A percentile compares a stretch with the other conserved stretches of the same genome.
phyloP scores from a whole-genome alignment of 2,888 invertebrate genomes.

The Agonum fuliginosum region DNA sequence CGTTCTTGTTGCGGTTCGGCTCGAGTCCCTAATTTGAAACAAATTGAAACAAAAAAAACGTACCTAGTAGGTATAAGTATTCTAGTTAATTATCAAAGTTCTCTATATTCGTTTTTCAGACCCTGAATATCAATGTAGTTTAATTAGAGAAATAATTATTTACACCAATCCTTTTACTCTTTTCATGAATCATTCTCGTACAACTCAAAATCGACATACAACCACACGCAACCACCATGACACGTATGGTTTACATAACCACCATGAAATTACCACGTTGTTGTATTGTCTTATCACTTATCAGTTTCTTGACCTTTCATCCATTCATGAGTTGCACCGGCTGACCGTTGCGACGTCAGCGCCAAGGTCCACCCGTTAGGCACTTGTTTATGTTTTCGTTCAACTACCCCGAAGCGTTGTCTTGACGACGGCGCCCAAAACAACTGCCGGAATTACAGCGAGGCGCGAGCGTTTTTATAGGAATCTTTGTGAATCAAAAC shows the following conservation, averaged over 20 bases:
- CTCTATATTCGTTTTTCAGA: no score
- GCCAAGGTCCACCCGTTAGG: conserved; percentile 4
- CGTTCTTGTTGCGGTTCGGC: no score
- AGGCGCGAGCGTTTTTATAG: no score
- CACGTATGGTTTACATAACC: background rate
- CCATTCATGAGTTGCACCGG: conserved; percentile 36
- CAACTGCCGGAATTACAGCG: conserved; percentile 25
- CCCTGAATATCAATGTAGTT: no score
- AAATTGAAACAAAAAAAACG: no score
- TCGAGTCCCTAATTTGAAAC: no score
- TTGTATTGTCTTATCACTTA: conserved; percentile 40
- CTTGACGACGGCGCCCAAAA: conserved; percentile 44
- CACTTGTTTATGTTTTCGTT: conserved; percentile 53
- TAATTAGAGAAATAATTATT: no score
- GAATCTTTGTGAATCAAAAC: conserved; percentile 13
- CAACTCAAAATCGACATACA: no score
- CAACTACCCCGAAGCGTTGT: conserved; percentile 42
- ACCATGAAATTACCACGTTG: conserved; percentile 5
- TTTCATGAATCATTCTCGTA: no score
- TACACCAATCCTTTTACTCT: no score
- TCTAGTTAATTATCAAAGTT: no score
- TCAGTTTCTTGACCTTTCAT: conserved; percentile 55
- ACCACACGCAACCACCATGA: conserved; percentile 2
- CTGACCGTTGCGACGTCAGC: background rate
- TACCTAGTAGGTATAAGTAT: no score